Base-by-base conservation (phyloP, 2,888 invertebrate species). In the Polydrusus pterygomalis region DNA sequence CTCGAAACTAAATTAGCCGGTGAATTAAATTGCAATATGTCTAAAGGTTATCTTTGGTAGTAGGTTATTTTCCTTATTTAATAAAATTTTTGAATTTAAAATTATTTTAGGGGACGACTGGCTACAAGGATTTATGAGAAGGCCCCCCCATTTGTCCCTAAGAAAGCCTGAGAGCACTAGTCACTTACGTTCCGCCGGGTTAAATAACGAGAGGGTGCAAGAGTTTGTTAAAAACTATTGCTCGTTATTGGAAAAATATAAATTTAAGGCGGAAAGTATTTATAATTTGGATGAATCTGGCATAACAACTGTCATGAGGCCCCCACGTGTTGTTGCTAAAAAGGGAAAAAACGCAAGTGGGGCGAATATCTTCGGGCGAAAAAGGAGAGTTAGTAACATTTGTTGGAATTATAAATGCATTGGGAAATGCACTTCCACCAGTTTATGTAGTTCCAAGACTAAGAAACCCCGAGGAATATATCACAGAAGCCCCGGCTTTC, bases 121-220 rank as follows among this genome's bases (percentile, higher is more conserved):
- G 43, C 7, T 47, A 20, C 47, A 65, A 20, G 25, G 64, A 18
- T 47, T 45, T 47, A 65, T 65, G 45, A 18, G 20, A 38, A 51
- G 75, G 45, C 64, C 63, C 45, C 43, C 45, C 9, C 64, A 71
- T 13, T 51, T 75, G 58, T 71, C 70, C 20, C 56, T 82, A 0
- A 58, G 81, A 60, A 82, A 80, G 60, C 81, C 82, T n/a, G 82
- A 83, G 79, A 79, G 79, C 54, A 82, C 80, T 8, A 81, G 82
- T 69, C 58, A 79, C 45, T 75, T 80, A 9, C 69, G 82, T 70
- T 43, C 70, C 2, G 38, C 17, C 6, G 63, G 63, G 2, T 63
- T 38, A 6, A 63, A 63, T 34, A 56, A 56, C 20, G 56, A 56
- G 13, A 20, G 56, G 8, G 56, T 56, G 8, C 13, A 8, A 11